A percentile compares a stretch with the other conserved stretches of the same genome.
Conservation (phyloP, 2,888 invertebrate species). For the Ormyrus pomaceus region DNA sequence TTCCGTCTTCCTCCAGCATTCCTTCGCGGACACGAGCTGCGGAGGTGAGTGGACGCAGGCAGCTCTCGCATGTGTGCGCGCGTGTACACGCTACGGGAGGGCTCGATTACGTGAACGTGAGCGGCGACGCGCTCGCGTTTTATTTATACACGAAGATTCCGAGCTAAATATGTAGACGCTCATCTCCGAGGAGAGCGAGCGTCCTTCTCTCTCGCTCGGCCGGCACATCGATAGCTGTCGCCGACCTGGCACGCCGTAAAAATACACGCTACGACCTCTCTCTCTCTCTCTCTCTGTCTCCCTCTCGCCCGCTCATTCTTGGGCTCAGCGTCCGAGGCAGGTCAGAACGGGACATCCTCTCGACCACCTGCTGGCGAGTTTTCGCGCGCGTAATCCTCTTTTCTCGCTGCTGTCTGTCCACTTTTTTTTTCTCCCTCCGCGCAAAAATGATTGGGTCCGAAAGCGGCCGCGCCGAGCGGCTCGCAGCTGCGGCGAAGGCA, state of each 20-base stretch:
- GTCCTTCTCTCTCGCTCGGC: too few species aligned
- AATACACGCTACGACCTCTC: background rate
- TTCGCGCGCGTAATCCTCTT: constrained; percentile 1
- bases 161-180: constrained; percentile 48
- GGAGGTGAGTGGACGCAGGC: too few species aligned
- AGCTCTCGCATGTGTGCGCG: too few species aligned
- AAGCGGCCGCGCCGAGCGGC: too few species aligned
- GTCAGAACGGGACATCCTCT: background rate
- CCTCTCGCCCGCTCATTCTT: background rate
- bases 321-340: background rate
- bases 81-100: background rate
- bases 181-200: background rate
- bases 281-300: constrained; percentile 15
- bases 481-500: too few species aligned
- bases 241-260: too few species aligned
- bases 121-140: constrained; percentile 21
- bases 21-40: too few species aligned
- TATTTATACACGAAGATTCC: constrained; percentile 52
- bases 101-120: constrained; percentile 43
- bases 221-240: background rate
- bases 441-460: too few species aligned
- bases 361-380: constrained; percentile 39
- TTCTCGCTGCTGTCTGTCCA: too few species aligned
- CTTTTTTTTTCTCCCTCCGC: too few species aligned
- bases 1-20: too few species aligned